Evolutionary conservation across 2,113 vertebrate genomes (phyloP).

Genomic region (Channa maculata): DNA sequence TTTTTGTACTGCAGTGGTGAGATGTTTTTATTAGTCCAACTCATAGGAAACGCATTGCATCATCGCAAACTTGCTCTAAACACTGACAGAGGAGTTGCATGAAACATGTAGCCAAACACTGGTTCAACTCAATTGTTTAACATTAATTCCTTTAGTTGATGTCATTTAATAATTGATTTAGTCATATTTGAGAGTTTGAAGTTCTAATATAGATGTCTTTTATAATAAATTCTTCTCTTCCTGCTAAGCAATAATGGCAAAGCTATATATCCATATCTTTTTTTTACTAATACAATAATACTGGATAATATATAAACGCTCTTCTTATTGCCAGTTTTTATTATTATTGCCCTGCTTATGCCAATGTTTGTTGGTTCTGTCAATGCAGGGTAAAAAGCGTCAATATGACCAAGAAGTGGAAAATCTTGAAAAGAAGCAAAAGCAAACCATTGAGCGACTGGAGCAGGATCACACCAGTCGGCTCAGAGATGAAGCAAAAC

Average conservation of each 20-base stretch:
- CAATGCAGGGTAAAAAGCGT: conserved; percentile 89
- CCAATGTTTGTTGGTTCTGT: background rate
- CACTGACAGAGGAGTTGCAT: background rate
- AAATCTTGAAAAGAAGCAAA: conserved; percentile 97
- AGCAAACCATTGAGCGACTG: conserved; percentile 96
- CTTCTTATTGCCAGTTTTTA: too few species aligned
- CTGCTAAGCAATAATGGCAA: background rate
- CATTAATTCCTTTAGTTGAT: background rate
- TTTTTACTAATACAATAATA: too few species aligned
- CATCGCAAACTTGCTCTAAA: conserved; percentile 15
- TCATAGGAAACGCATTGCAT: conserved; percentile 8
- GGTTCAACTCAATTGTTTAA: background rate
- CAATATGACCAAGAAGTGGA: conserved; percentile 98
- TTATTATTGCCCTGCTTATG: background rate
- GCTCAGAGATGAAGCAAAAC: conserved; percentile 94
- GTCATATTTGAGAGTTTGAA: too few species aligned
- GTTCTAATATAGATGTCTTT: background rate
- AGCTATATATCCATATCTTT: too few species aligned
- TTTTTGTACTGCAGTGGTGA: background rate
- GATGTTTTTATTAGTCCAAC: conserved; percentile 6
- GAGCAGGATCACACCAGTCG: conserved; percentile 98
- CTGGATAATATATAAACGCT: too few species aligned
- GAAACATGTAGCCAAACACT: background rate
- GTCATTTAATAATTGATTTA: too few species aligned
- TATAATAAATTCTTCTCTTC: background rate